phyloP scores from a whole-genome alignment of 2,888 invertebrate genomes.

The Crepidodera aurea region DNA sequence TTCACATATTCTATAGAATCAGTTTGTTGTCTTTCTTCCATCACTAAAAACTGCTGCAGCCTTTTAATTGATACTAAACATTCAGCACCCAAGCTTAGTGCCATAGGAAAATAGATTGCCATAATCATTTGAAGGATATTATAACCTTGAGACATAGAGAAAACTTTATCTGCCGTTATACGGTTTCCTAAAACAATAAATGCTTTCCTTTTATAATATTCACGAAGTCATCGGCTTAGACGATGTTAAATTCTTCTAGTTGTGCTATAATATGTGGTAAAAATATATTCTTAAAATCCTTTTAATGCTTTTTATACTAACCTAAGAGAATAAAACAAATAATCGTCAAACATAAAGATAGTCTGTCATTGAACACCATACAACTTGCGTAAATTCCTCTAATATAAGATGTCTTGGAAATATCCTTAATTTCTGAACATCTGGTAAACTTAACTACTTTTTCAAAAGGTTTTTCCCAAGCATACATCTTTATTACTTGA shows the following conservation, averaged over 20 bases:
- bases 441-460: conserved; percentile 68
- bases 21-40: conserved; percentile 65
- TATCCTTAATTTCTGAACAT: conserved; percentile 70
- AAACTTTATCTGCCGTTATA: conserved; percentile 60
- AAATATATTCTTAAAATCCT: too few species aligned
- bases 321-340: conserved; percentile 77
- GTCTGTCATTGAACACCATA: conserved; percentile 82
- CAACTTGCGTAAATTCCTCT: conserved; percentile 70
- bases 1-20: conserved; percentile 32
- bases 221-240: too few species aligned
- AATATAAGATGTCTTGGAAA: conserved; percentile 69
- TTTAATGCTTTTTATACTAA: too few species aligned
- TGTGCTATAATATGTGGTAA: too few species aligned
- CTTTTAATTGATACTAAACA: conserved; percentile 65
- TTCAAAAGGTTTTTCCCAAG: conserved; percentile 78
- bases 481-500: conserved; percentile 81
- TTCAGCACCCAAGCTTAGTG: conserved; percentile 68
- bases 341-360: conserved; percentile 82
- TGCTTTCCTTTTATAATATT: not conserved
- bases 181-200: conserved; percentile 43
- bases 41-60: conserved; percentile 65
- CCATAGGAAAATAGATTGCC: conserved; percentile 69
- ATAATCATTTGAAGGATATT: conserved; percentile 64
- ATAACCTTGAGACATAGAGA: conserved; percentile 63
- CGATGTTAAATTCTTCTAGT: too few species aligned